Percentiles rank a stretch among this genome's conserved stretches.
Evolutionary conservation across 1,140 invertebrate genomes (phyloP).

Genomic region (Trypoxylus dichotomus): DNA sequence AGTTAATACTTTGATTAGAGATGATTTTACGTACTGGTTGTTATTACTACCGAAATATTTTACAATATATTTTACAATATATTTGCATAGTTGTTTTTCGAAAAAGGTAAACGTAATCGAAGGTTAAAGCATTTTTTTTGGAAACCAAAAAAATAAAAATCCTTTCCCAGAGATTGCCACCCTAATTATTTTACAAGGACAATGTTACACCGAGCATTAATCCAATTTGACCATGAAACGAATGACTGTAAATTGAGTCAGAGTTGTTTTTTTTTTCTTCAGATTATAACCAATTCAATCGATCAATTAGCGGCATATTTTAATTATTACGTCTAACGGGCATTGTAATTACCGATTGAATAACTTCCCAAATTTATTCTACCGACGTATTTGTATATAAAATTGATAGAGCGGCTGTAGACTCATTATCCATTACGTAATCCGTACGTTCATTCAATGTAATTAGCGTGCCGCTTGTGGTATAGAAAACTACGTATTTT

Average conservation of each 20-base stretch:
- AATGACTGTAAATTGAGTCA: background rate
- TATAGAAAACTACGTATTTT: background rate
- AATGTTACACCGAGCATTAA: background rate
- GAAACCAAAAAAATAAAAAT: too few species aligned
- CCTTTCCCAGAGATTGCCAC: too few species aligned
- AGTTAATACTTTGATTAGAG: too few species aligned
- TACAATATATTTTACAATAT: too few species aligned
- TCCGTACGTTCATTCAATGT: background rate
- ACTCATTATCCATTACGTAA: background rate
- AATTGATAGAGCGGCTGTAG: background rate
- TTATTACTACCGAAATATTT: too few species aligned
- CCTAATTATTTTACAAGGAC: too few species aligned
- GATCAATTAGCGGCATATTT: background rate
- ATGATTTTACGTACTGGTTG: too few species aligned
- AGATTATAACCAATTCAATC: background rate
- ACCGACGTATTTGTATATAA: too few species aligned
- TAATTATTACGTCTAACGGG: background rate
- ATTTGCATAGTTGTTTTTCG: too few species aligned
- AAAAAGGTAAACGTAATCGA: too few species aligned
- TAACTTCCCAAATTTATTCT: conserved; percentile 3
- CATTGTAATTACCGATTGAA: background rate
- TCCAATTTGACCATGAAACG: background rate
- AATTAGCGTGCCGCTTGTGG: background rate
- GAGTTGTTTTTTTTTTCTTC: background rate
- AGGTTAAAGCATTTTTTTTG: too few species aligned